Evolutionary conservation across 2,888 invertebrate species (phyloP), one percentile per base, ranked within the genome.

Genomic region (Scelioninae gen. 1): DNA sequence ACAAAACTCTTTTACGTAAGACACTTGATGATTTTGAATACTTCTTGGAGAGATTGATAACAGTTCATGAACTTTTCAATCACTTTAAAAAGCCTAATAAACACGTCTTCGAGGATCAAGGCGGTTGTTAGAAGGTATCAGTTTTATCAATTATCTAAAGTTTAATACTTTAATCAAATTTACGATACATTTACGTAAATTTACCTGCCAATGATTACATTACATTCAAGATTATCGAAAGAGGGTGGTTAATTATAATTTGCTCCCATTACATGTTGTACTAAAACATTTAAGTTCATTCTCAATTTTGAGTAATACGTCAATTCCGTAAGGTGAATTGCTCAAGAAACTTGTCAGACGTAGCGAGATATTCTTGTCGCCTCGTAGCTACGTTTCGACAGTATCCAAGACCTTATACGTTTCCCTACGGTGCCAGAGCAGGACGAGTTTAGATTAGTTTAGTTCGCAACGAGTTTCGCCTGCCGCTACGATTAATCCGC

Each of bases 381-480:
- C 51, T 75, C 45, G 40, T 60, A 71, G 72, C 31, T 51, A 34
- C 72, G 62, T 79, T 82, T 78, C 79, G 71, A 84, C 72, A 72
- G 76, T 75, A 79, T 55, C 63, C 80, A 69, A 74, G 79, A 84
- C 82, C 72, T 75, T 81, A 53, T 63, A 78, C 60, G 80, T 84
- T 69, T 83, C 74, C 72, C 81, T 53, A 58, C 85, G 86, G 89
- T 86, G 85, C 84, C 86, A 85, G 86, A 84, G 84, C 86, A 86
- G 86, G 88, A 88, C 89, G 91, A 91, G 91, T 91, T 91, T 90
- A 91, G 90, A 91, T 91, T 91, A 91, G 90, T 91, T 90, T 89
- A 89, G 90, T 90, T 86, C 40, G 88, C 88, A 89, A 90, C 90
- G 88, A 91, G 91, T 91, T 90, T 90, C 86, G 79, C 85, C 87